Evolutionary conservation across 2,888 invertebrate species (phyloP), one percentile per base, ranked within the genome.

Genomic region (Drosophila ezoana): DNA sequence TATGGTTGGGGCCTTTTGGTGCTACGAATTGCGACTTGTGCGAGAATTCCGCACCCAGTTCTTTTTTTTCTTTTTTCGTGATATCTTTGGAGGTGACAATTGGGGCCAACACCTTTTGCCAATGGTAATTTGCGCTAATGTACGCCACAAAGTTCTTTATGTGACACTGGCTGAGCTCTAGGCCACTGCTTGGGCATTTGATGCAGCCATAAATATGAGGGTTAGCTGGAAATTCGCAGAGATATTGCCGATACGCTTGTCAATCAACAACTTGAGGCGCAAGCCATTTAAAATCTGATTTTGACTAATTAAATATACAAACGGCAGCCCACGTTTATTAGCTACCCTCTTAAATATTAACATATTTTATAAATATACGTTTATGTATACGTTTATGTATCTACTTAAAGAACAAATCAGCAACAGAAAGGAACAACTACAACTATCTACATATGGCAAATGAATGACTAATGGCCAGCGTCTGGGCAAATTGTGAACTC

Each of bases 101-200:
- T 87, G 86, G 88, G 88, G 86, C 88, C 88, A 85, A 85, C 85
- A 87, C 86, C 88, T 85, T 79, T 79, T 75, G 77, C 67, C 66
- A 81, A 73, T 83, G 80, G 75, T 76, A 84, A 89, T 89, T 84
- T 79, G 66, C 73, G 66, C 71, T 84, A 89, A 89, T 83, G 83
- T 59, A 68, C 49, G 54, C 70, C 66, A 65, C 60, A 67, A 79
- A 53, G 63, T 66, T 60, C 57, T 72, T 65, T 72, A 87, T 69
- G 72, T 61, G 77, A 54, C 74, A 68, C 53, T 67, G 58, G 49
- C 47, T 72, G 58, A 77, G 41, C 59, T 38, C 60, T 33, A 54
- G 23, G 33, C 44, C 45, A 14, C 37, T 49, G 32, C 45, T 49
- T 51, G 56, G 52, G 23, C 65, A 76, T 57, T 47, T 47, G 62